phyloP scores from a whole-genome alignment of 2,113 vertebrate genomes.

The Microcebus griseorufus region DNA sequence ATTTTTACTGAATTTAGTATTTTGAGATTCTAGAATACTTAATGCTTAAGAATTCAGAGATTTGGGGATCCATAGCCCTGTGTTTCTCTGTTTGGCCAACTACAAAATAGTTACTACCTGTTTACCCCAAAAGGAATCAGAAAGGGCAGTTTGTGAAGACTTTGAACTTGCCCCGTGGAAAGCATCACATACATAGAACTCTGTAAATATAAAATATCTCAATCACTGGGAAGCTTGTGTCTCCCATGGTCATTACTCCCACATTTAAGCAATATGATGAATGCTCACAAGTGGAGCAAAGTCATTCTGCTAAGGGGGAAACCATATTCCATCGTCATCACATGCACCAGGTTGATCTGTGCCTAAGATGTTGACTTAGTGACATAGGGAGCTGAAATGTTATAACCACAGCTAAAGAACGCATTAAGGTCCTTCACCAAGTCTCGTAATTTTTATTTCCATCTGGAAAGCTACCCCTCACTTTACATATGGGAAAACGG shows the following conservation, averaged over 20 bases:
- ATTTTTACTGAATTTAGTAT: conserved; percentile 75
- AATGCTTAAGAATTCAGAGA: conserved; percentile 58
- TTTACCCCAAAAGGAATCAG: not conserved
- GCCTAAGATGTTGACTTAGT: not conserved
- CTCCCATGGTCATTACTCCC: not conserved
- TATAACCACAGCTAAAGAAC: not conserved
- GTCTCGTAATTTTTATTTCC: not conserved
- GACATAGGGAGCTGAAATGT: not conserved
- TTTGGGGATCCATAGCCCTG: not conserved
- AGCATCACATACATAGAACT: not conserved
- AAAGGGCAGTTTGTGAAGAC: conserved; percentile 9
- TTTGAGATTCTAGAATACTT: conserved; percentile 64
- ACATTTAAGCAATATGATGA: not conserved
- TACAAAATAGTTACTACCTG: not conserved
- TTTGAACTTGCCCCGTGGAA: not conserved
- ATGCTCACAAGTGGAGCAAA: not conserved
- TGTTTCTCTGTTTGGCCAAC: not conserved
- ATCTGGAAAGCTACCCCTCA: not conserved
- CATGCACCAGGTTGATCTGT: not conserved
- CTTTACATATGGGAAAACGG: not conserved
- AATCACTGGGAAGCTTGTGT: not conserved
- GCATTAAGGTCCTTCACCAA: not conserved
- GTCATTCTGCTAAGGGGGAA: not conserved
- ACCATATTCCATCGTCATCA: not conserved
- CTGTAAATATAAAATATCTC: not conserved